A percentile compares a stretch with the other conserved stretches of the same genome.
phyloP scores from a whole-genome alignment of 2,888 invertebrate genomes.

The Phyllotreta cruciferae region DNA sequence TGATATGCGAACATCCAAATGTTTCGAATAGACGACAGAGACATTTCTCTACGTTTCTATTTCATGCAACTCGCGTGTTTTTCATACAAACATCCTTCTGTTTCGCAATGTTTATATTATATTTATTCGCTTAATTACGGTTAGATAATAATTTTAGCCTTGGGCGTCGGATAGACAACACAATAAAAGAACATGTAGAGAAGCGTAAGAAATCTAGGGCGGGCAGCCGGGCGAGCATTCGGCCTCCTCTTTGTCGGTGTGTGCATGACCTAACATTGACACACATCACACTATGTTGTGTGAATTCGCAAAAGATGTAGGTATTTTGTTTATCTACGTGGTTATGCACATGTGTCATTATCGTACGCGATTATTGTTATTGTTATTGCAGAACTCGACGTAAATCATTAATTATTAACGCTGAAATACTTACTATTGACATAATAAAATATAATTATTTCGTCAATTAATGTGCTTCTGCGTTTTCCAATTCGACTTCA shows the following conservation, averaged over 20 bases:
- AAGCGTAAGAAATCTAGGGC: conserved; percentile 12
- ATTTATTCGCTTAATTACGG: not conserved
- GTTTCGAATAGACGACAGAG: too few species aligned
- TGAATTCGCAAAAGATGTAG: conserved; percentile 25
- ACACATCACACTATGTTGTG: conserved; percentile 26
- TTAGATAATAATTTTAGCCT: conserved; percentile 5
- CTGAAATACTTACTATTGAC: too few species aligned
- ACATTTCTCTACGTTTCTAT: too few species aligned
- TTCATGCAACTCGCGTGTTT: too few species aligned
- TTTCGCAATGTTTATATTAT: too few species aligned
- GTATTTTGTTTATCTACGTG: conserved; percentile 11
- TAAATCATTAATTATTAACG: not conserved
- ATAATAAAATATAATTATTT: too few species aligned
- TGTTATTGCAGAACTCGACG: not conserved
- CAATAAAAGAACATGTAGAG: not conserved
- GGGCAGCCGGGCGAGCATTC: conserved; percentile 19
- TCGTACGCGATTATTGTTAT: not conserved
- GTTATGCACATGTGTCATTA: not conserved
- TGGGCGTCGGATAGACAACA: conserved; percentile 4
- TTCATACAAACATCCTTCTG: too few species aligned
- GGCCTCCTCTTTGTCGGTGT: conserved; percentile 35
- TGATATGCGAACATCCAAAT: too few species aligned
- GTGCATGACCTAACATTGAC: conserved; percentile 39
- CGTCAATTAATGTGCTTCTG: too few species aligned
- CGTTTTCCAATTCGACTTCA: too few species aligned